Conservation (phyloP, 2,113 vertebrate genomes). For the Vombatus ursinus region DNA sequence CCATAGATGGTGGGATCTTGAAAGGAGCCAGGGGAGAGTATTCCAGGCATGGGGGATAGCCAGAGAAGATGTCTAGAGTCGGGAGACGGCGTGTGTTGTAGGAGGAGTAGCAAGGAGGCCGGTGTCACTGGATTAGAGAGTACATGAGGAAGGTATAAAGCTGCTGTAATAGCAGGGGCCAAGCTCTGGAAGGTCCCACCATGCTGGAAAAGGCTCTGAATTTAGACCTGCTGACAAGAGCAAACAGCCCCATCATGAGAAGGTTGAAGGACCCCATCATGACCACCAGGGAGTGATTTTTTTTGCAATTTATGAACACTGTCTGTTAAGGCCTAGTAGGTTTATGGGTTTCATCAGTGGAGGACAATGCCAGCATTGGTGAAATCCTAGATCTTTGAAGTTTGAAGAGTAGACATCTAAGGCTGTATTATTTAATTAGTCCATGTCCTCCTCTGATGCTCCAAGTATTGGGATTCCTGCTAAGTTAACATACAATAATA, state of each 20-base stretch:
- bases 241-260: not conserved
- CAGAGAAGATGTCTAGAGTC: not conserved
- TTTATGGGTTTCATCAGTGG: not conserved
- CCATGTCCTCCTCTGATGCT: not conserved
- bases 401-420: not conserved
- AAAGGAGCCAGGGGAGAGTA: not conserved
- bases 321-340: not conserved
- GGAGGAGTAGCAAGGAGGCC: not conserved
- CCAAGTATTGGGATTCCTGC: not conserved
- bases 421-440: not conserved
- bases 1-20: not conserved
- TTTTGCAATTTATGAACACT: not conserved
- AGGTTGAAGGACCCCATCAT: not conserved
- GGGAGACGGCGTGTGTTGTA: not conserved
- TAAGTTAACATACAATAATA: not conserved
- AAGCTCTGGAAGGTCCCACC: not conserved
- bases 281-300: not conserved
- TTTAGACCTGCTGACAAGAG: not conserved
- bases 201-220: not conserved
- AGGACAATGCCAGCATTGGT: not conserved
- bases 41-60: too few relatives aligned
- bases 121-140: not conserved
- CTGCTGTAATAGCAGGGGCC: not conserved
- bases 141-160: not conserved
- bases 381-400: not conserved